phyloP scores from a whole-genome alignment of 2,797 vertebrate genomes.

The Erethizon dorsatum region DNA sequence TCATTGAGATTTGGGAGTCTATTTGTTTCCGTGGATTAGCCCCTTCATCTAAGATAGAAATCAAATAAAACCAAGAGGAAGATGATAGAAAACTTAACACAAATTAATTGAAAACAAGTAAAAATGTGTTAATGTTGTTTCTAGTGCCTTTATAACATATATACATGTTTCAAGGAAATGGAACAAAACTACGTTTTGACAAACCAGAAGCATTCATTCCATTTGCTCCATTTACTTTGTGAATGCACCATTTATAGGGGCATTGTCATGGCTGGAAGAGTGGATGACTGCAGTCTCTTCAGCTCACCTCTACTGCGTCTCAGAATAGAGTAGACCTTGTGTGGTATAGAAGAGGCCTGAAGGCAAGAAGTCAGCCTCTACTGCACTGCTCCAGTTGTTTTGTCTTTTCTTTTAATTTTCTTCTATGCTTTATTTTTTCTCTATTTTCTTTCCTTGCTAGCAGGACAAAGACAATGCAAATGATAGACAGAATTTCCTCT shows the following conservation, averaged over 20 bases:
- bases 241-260: constrained; percentile 75
- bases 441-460: background rate
- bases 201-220: constrained; percentile 77
- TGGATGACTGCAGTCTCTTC: background rate
- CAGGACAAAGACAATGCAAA: background rate
- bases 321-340: background rate
- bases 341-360: background rate
- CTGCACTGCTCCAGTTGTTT: background rate
- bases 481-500: background rate
- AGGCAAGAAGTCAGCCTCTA: background rate
- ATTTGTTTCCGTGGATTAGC: background rate
- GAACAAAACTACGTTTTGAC: constrained; percentile 63
- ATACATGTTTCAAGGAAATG: constrained; percentile 70
- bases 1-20: background rate
- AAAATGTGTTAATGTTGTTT: background rate
- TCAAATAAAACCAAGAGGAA: constrained; percentile 14
- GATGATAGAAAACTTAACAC: background rate
- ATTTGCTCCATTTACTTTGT: constrained; percentile 68
- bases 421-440: background rate
- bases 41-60: background rate
- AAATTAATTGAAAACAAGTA: background rate
- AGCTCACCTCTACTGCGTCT: background rate
- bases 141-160: background rate
- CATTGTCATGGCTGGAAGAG: constrained; percentile 17
- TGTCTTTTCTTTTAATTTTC: background rate